Evolutionary conservation across 2,113 vertebrate species (phyloP).

Genomic region (Callospermophilus lateralis): DNA sequence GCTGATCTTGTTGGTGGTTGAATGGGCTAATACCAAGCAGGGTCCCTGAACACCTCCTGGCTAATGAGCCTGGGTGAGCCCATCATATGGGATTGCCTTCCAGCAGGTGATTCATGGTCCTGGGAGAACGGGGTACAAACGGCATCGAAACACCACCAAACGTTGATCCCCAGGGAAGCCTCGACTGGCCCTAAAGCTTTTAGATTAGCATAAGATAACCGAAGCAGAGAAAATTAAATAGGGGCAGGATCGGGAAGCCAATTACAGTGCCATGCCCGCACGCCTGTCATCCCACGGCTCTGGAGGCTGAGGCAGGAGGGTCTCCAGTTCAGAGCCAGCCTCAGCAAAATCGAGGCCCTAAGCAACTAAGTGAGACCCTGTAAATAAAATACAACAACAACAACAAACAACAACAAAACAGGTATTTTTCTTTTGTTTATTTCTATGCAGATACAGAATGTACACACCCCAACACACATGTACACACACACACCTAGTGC

Average conservation of each 20-base stretch:
- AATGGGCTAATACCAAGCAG: background rate
- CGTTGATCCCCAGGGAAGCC: background rate
- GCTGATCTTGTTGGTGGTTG: background rate
- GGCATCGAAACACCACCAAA: background rate
- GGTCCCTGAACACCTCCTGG: background rate
- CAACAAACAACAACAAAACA: too few species aligned
- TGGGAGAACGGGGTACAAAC: background rate
- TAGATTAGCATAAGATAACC: background rate
- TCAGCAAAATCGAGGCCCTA: too few species aligned
- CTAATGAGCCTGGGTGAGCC: background rate
- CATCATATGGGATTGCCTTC: background rate
- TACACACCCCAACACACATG: background rate
- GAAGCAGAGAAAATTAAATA: background rate
- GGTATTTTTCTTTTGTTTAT: background rate
- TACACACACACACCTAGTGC: background rate
- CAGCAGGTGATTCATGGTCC: background rate
- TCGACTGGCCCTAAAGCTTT: background rate
- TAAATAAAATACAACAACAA: too few species aligned
- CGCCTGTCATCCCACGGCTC: too few species aligned
- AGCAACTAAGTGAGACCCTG: too few species aligned
- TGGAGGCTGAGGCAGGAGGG: too few species aligned
- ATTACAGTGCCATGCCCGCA: background rate
- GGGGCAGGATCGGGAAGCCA: fast-evolving
- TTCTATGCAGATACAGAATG: background rate
- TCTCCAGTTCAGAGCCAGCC: too few species aligned